Base-by-base conservation (phyloP, 2,113 vertebrate genomes). In the Gobio gobio region DNA sequence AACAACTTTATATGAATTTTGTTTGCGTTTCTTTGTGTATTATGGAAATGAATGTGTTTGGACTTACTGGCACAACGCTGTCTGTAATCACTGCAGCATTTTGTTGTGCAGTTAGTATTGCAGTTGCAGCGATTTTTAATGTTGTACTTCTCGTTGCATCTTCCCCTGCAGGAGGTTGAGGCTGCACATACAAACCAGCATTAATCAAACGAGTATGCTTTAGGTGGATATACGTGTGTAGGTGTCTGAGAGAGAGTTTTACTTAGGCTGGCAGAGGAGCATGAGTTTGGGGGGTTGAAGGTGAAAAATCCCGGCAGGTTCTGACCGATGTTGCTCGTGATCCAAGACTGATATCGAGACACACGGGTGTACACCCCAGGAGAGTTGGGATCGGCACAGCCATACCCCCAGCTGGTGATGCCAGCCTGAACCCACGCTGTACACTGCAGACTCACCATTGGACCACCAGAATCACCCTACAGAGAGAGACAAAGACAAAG, bases 401-500 rank as follows among this genome's bases (percentile, higher is more conserved):
- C 87, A 36, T 24, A 9, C n/a, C 87, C 87, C 79, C 79, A 88
- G 87, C 87, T 85, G 14, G 87, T 88, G 84, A 88, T 83, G 24
- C 87, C 87, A 79, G 84, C 36, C 75, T 59, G 87, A 66, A 88
- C 29, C 87, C 87, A 88, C 56, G 74, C 20, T 64, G 45, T 1
- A 75, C 80, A 70, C 51, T 78, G 22, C 22, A 36, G 78, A 43
- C 3, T 79, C 80, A 88, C 87, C 84, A 88, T 47, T 9, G 87
- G 87, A 33, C 87, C 87, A 1, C 87, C 87, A 79, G 87, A 88
- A 12, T 88, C 87, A 0, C 87, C 84, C 87, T 88, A 47, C 9
- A 68, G 56, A 24, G n/a, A 78, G 16, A 66, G 47, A 73, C 22
- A 79, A 63, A 43, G n/a, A 54, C 0, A 54, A 36, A 22, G 70